Conservation (phyloP, 2,888 invertebrate genomes). For the Harpagoxenus sublaevis region DNA sequence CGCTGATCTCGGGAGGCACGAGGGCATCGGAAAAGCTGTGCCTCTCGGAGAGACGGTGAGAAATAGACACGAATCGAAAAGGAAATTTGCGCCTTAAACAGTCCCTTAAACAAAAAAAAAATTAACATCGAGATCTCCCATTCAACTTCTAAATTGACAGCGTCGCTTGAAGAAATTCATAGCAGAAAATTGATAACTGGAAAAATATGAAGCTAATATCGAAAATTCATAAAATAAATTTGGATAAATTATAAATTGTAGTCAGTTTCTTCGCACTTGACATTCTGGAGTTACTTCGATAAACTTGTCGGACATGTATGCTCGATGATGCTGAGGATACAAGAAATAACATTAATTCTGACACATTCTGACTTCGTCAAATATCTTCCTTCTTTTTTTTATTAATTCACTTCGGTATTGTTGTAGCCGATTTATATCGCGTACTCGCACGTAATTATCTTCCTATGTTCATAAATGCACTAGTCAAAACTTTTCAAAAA, state of each 20-base stretch:
- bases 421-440: slow-evolving; percentile 7
- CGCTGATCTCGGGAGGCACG: neutral
- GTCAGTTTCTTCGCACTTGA: neutral
- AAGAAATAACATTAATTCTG: neutral
- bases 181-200: neutral
- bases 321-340: neutral
- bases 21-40: neutral
- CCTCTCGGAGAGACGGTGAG: neutral
- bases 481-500: neutral
- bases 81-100: neutral
- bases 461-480: slow-evolving; percentile 2
- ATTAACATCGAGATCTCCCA: neutral
- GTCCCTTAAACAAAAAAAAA: neutral
- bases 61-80: neutral
- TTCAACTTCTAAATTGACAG: neutral
- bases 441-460: slow-evolving; percentile 40
- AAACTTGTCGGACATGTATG: neutral
- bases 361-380: neutral
- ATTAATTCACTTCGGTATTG: slow-evolving; percentile 20
- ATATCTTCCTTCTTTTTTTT: neutral
- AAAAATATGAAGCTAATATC: neutral
- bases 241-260: neutral
- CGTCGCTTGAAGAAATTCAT: neutral
- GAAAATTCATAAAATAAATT: neutral
- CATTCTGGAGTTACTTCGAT: neutral